These are phyloP conservation scores for Steinernema khuongi DNA, from an alignment of 1,140 invertebrate genomes.

Conservation along the genomic window DNA sequence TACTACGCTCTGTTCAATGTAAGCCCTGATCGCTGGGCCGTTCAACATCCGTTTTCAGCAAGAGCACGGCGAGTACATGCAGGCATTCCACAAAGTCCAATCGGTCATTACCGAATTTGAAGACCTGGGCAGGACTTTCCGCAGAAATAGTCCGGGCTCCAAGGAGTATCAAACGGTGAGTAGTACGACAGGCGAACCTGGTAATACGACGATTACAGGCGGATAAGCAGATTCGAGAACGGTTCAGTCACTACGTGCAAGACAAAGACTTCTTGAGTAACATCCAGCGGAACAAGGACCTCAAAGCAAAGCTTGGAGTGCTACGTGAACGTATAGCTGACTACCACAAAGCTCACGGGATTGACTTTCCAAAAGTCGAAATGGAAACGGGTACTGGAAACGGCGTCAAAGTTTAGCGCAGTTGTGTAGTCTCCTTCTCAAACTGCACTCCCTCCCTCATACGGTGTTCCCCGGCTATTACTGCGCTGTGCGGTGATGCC, in stretches of 20 bases:
- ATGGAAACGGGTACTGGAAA: constrained; percentile 10
- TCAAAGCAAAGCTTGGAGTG: not conserved
- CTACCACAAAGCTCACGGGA: not conserved
- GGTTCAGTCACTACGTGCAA: not conserved
- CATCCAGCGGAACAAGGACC: constrained; percentile 1
- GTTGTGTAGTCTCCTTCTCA: not conserved
- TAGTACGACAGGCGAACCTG: not conserved
- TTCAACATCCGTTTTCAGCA: not conserved
- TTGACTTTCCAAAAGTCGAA: not conserved
- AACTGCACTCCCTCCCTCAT: not conserved
- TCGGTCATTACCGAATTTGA: not conserved
- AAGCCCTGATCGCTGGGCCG: not conserved
- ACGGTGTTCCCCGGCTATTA: not conserved
- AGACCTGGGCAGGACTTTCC: not conserved
- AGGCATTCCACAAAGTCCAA: not conserved
- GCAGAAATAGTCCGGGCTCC: not conserved
- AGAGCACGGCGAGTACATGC: not conserved
- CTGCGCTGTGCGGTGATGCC: not conserved
- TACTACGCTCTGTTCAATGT: not conserved
- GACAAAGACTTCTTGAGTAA: not conserved
- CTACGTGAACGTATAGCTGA: not conserved
- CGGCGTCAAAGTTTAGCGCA: constrained; percentile 6
- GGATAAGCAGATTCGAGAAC: not conserved
- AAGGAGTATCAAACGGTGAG: not conserved
- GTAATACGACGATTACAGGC: not conserved